phyloP scores from a whole-genome alignment of 2,113 vertebrate species.

The Eclectus roratus region DNA sequence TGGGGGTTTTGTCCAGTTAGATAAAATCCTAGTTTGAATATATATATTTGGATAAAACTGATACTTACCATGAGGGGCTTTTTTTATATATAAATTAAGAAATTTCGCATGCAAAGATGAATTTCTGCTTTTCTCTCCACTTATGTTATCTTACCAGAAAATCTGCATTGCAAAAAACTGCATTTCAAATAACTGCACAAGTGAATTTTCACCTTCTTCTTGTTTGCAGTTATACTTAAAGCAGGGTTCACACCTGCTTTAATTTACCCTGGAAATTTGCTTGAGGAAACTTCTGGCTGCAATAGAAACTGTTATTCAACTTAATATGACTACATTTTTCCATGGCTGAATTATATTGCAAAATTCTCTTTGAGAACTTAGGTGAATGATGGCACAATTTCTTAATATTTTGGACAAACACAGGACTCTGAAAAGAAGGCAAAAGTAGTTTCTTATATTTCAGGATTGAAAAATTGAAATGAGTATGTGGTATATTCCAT shows the following conservation, averaged over 20 bases:
- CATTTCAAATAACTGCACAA: not conserved
- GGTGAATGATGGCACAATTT: not conserved
- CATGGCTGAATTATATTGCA: not conserved
- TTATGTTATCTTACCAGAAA: not conserved
- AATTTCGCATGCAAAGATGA: not conserved
- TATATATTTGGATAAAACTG: not conserved
- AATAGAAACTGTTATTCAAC: not conserved
- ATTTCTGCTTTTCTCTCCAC: not conserved
- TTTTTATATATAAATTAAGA: not conserved
- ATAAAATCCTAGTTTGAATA: not conserved
- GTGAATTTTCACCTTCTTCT: not conserved
- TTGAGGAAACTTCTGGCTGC: not conserved
- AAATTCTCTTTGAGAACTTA: not conserved
- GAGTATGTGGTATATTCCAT: not conserved
- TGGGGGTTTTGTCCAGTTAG: not conserved
- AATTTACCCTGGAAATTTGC: not conserved
- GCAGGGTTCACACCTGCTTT: not conserved
- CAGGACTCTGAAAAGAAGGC: not conserved
- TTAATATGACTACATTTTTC: not conserved
- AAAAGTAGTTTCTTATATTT: not conserved
- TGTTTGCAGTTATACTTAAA: not conserved
- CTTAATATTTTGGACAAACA: not conserved
- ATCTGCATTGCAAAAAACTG: not conserved
- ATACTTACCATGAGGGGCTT: rapidly evolving
- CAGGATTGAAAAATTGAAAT: not conserved